Evolutionary conservation across 1,140 invertebrate species (phyloP), one percentile per base, ranked within the genome.

Genomic region (Zaprionus lachaisei): DNA sequence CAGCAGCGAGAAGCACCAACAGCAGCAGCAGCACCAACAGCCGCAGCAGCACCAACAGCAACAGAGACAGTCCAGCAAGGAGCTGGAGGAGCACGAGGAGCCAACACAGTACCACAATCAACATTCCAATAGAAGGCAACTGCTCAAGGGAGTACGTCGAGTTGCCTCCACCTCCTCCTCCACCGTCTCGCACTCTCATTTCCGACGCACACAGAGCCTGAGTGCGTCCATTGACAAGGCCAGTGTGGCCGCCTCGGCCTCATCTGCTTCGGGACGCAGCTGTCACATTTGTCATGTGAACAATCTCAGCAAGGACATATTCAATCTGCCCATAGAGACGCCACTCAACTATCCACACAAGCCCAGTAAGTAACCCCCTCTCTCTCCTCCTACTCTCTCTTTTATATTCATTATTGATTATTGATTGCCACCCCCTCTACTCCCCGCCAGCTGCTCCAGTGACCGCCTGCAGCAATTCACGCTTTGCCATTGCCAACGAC

Each of bases 231-330:
- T 87, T 37, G 91, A 92, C 56, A 91, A 92, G 61, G 41, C 41
- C n/a, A 84, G 81, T 47, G 31, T 76, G 78, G 6, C 47, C 41
- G 72, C 67, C 17, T 55, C 60, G 7, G 17, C 64, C 44, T 55
- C 57, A 22, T 34, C 72, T 6, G 34, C 72, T 1, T 85, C 77
- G 22, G 56, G 76, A 6, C 87, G 92, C 49, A 92, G 92, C 44
- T 92, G 92, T 55, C 92, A 92, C 67, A 92, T 92, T 31, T 92
- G 92, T 62, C 89, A 92, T 72, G 92, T 91, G 15, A 92, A 91
- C 63, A 92, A 91, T 66, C 83, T 85, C 34, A 82, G 91, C 73
- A 92, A 92, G 73, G 91, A 92, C 62, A 92, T 92, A 62, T 92
- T 92, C 56, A 92, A 92, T 78, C 66, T 92, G 62, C 89, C 91